Conservation (phyloP, 1,140 invertebrate genomes). For the Aphaenogaster rudis region DNA sequence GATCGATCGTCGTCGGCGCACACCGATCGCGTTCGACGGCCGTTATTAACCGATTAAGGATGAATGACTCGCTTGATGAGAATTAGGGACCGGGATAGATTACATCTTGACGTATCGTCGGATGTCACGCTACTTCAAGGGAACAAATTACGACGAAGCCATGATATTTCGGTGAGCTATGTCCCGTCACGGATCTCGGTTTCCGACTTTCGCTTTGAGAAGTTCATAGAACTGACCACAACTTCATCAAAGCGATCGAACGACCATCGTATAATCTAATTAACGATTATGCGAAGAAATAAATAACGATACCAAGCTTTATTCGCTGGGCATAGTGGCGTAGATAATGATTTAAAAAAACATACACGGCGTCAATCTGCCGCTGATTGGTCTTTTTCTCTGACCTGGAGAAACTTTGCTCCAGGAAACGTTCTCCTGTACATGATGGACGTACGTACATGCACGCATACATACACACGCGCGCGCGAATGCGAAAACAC, state of each 20-base stretch:
- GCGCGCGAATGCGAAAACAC: constrained; percentile 22
- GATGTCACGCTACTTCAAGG: background rate
- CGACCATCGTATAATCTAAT: background rate
- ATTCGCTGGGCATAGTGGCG: background rate
- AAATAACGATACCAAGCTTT: background rate
- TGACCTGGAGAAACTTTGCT: constrained; percentile 60
- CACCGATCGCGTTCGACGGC: constrained; percentile 71
- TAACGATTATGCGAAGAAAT: background rate
- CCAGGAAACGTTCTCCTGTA: constrained; percentile 54
- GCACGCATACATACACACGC: background rate
- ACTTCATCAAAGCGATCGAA: background rate
- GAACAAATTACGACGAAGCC: constrained; percentile 45
- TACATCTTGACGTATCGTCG: constrained; percentile 45
- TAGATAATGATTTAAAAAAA: constrained; percentile 1
- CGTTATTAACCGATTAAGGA: constrained; percentile 46
- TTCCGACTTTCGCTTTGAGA: constrained; percentile 9
- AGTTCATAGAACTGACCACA: background rate
- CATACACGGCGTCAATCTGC: background rate
- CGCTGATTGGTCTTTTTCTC: constrained; percentile 43
- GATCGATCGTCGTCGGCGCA: constrained; percentile 66
- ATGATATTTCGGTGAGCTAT: constrained; percentile 7
- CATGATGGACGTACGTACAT: background rate
- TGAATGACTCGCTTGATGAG: constrained; percentile 56
- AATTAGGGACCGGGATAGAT: constrained; percentile 55
- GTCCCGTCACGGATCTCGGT: background rate